phyloP scores from a whole-genome alignment of 2,797 vertebrate species.

The Morelia viridis region DNA sequence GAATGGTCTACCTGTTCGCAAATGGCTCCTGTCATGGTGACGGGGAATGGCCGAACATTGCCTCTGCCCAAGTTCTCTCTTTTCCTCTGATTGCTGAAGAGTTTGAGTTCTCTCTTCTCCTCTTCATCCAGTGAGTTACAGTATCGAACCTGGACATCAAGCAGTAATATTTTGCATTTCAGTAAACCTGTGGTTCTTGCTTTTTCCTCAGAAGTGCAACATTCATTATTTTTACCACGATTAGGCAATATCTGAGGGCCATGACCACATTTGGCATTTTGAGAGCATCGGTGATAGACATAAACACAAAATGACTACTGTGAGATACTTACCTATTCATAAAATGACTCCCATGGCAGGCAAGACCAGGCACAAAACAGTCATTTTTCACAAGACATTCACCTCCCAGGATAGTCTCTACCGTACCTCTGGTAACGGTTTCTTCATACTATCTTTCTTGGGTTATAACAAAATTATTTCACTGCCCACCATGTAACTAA shows the following conservation, averaged over 20 bases:
- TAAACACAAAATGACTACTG: not conserved
- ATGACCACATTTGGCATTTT: not conserved
- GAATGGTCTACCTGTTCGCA: constrained; percentile 88
- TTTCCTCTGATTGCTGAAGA: constrained; percentile 97
- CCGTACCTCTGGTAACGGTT: not conserved
- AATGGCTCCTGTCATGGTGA: constrained; percentile 96
- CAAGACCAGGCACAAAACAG: not conserved
- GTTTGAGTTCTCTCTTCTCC: constrained; percentile 95
- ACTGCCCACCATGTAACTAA: not conserved
- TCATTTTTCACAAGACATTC: not conserved
- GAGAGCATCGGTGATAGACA: not conserved
- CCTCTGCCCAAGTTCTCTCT: constrained; percentile 94
- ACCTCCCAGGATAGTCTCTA: not conserved
- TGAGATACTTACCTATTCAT: not conserved
- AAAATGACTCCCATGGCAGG: not conserved
- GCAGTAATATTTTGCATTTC: not conserved
- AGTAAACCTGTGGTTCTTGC: not conserved
- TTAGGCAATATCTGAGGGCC: not conserved
- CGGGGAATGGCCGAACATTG: constrained; percentile 91
- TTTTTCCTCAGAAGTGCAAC: not conserved
- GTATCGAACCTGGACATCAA: constrained; percentile 85
- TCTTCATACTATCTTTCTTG: not conserved
- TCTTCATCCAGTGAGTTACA: constrained; percentile 96
- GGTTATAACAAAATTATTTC: not conserved
- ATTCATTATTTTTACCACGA: not conserved